Percentiles rank a stretch among this genome's conserved stretches.
These are phyloP conservation scores for Nomada ruficornis DNA, from an alignment of 2,888 invertebrate species.

Conservation along the genomic window DNA sequence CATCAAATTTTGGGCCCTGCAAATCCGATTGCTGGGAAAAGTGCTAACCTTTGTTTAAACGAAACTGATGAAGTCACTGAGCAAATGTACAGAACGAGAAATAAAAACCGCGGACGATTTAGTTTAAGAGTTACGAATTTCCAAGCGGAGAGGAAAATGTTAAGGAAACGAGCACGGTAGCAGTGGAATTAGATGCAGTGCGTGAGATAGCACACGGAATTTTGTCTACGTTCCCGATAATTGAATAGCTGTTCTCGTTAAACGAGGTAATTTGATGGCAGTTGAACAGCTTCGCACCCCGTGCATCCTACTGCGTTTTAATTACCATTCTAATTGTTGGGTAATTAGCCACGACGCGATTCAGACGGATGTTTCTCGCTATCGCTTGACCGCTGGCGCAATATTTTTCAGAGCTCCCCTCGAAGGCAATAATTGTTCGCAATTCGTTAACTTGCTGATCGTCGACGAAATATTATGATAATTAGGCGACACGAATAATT, in stretches of 20 bases:
- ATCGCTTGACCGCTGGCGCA: not conserved
- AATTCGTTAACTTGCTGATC: not conserved
- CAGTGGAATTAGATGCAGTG: conserved; percentile 24
- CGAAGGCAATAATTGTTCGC: conserved; percentile 3
- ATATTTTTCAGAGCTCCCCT: conserved; percentile 3
- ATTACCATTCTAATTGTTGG: conserved; percentile 49
- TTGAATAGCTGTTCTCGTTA: conserved; percentile 47
- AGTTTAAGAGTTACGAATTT: not conserved
- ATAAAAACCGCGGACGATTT: no score
- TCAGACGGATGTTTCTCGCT: conserved; percentile 15
- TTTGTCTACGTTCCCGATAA: conserved; percentile 48
- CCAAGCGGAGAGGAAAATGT: no score
- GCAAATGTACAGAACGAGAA: no score
- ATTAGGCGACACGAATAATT: not conserved
- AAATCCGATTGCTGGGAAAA: no score
- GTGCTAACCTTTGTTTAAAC: no score
- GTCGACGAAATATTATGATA: conserved; percentile 1
- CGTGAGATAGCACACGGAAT: conserved; percentile 49
- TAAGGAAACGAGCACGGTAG: no score
- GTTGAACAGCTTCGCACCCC: conserved; percentile 42
- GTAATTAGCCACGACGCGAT: conserved; percentile 45
- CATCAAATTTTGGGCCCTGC: not conserved
- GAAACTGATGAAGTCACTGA: no score
- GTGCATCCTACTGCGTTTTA: conserved; percentile 30
- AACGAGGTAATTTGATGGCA: conserved; percentile 53